phyloP scores from a whole-genome alignment of 2,113 vertebrate genomes.

The Sinocyclocheilus anshuiensis region DNA sequence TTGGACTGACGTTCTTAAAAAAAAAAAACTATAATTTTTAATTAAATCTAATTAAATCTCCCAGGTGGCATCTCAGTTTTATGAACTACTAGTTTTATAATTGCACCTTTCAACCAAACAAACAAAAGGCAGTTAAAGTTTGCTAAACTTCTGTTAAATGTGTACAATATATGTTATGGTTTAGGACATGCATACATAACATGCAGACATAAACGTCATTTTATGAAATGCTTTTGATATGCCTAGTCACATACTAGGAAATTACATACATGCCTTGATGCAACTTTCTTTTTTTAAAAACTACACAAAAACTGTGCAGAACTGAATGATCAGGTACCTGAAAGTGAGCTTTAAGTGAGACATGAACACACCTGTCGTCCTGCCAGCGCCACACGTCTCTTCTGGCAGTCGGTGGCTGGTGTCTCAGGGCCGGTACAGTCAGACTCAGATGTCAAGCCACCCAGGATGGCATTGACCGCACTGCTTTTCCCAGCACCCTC shows the following conservation, averaged over 20 bases:
- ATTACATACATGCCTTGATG: neutral
- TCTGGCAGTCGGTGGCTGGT: constrained; percentile 51
- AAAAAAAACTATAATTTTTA: neutral
- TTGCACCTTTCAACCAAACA: too few relatives aligned
- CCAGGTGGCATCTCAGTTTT: neutral
- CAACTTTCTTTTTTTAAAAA: neutral
- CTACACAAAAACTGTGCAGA: neutral
- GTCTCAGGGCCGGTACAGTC: constrained; percentile 37
- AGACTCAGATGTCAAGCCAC: constrained; percentile 49
- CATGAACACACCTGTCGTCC: constrained; percentile 66
- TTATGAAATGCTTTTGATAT: neutral
- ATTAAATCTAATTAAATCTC: neutral
- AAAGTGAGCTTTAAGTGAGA: neutral
- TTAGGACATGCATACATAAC: neutral
- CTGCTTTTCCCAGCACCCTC: constrained; percentile 60
- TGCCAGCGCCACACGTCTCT: constrained; percentile 62
- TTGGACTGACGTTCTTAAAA: neutral
- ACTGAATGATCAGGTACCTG: too few relatives aligned
- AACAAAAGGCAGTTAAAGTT: neutral
- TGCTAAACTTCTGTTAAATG: neutral
- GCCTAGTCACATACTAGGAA: neutral
- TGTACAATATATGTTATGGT: neutral
- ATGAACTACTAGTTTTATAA: neutral
- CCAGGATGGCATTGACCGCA: constrained; percentile 66
- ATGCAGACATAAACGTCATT: neutral